Base-by-base conservation (phyloP, 2,113 vertebrate genomes). In the Campylorhamphus procurvoides region DNA sequence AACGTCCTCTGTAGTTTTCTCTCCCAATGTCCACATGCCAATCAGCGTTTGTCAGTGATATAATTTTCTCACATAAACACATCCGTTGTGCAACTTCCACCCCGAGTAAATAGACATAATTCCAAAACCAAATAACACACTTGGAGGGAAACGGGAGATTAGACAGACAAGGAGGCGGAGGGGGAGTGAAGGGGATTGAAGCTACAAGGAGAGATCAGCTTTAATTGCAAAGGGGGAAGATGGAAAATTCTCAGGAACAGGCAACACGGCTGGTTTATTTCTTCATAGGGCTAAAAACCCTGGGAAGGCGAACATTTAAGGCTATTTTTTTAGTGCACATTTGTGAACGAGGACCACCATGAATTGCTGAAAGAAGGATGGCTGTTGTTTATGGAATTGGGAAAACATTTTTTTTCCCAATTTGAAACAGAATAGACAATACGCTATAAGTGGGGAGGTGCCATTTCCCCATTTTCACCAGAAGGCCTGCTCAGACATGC, bases 51-150 rank as follows among this genome's bases (percentile, higher is more conserved):
- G 98, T 98, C 98, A 98, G 97, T 96, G 97, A 98, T 97, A 98
- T 95, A 98, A 98, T 98, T 98, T 98, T 98, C 98, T 97, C 96
- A 33, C 97, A 98, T 98, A 98, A 98, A 98, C 98, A 98, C 98
- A 97, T 98, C 97, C 98, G 94, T 98, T 98, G 97, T 97, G 97
- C 97, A 98, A 98, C 97, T 98, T 98, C 97, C 96, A 97, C 96
- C 97, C 96, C 37, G 96, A 67, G 96, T 98, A 98, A 98, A 98
- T 97, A 98, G 95, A 98, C 96, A 96, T 98, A 98, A 98, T 98
- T 98, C 97, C 97, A 96, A 98, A 98, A 97, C 98, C 98, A 98
- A 98, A 98, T 98, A 98, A 96, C 18, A 27, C 90, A 89, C 94
- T 98, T 95, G 84, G 97, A 98, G 94, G 97, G 95, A 95, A 97